Evolutionary conservation across 2,888 invertebrate genomes (phyloP).

Genomic region (Trissolcus brochymenae): DNA sequence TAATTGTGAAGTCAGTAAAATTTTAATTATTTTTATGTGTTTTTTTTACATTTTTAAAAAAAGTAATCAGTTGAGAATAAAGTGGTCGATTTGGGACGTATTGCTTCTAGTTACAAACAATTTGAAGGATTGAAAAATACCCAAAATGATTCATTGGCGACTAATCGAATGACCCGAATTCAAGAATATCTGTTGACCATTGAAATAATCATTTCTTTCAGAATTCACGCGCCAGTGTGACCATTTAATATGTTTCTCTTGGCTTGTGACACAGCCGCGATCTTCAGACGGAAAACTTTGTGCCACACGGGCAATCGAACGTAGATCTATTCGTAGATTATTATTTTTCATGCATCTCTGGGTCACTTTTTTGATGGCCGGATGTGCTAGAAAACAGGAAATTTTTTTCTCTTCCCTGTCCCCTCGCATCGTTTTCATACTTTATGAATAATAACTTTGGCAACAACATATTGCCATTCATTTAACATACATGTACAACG

Average conservation of each 20-base stretch:
- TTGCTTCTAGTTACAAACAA: too few species aligned
- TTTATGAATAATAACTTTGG: conserved; percentile 35
- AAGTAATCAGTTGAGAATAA: too few species aligned
- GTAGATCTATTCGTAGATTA: conserved; percentile 50
- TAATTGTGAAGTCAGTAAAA: too few species aligned
- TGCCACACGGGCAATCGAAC: conserved; percentile 25
- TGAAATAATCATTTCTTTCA: conserved; percentile 37
- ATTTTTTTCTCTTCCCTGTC: conserved; percentile 1
- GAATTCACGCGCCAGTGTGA: conserved; percentile 27
- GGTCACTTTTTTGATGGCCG: conserved; percentile 34
- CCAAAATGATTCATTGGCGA: neutral
- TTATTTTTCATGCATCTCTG: conserved; percentile 36
- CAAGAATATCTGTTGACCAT: conserved; percentile 38
- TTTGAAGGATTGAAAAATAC: too few species aligned
- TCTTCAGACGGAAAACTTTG: conserved; percentile 43
- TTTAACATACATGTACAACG: conserved; percentile 8
- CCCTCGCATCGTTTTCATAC: conserved; percentile 12
- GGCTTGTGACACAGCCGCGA: conserved; percentile 31
- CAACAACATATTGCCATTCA: conserved; percentile 38
- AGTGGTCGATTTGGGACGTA: too few species aligned
- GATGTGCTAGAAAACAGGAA: conserved; percentile 32
- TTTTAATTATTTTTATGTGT: too few species aligned
- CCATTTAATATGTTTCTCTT: conserved; percentile 55
- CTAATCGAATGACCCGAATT: conserved; percentile 29
- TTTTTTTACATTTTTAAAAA: too few species aligned